phyloP scores from a whole-genome alignment of 2,888 invertebrate genomes.

The Cryptophagus acutangulus region DNA sequence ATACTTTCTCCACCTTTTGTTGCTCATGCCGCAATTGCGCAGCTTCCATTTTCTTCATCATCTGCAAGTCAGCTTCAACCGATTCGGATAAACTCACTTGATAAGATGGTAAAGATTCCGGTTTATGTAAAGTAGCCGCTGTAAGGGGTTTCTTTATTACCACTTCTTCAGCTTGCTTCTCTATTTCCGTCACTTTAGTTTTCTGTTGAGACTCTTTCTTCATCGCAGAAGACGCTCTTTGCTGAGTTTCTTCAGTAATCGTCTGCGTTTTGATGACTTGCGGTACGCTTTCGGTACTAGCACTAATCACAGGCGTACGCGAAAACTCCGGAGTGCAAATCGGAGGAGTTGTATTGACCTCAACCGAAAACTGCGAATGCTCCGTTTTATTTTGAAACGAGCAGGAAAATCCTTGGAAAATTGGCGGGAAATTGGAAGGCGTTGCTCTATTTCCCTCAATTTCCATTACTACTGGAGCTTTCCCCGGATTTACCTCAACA shows the following conservation, averaged over 20 bases:
- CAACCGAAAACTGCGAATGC: constrained; percentile 36
- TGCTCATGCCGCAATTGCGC: constrained; percentile 27
- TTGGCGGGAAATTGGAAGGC: constrained; percentile 26
- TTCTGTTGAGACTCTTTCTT: constrained; percentile 16
- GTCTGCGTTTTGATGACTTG: constrained; percentile 22
- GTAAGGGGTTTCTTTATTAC: constrained; percentile 36
- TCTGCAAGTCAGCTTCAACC: constrained; percentile 35
- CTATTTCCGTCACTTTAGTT: constrained; percentile 15
- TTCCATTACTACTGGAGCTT: constrained; percentile 13
- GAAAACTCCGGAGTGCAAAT: constrained; percentile 28
- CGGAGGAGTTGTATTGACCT: constrained; percentile 36
- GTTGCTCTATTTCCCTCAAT: constrained; percentile 15
- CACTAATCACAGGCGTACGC: constrained; percentile 20
- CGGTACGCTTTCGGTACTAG: constrained; percentile 28
- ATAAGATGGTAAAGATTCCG: constrained; percentile 60
- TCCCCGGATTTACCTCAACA: constrained; percentile 14
- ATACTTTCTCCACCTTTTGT: constrained; percentile 10
- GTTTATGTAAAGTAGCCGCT: constrained; percentile 51
- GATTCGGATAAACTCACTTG: constrained; percentile 54
- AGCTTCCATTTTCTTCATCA: constrained; percentile 32
- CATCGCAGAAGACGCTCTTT: constrained; percentile 21
- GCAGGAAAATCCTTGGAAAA: constrained; percentile 38
- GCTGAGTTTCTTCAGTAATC: constrained; percentile 30
- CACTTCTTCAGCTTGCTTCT: constrained; percentile 36
- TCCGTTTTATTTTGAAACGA: constrained; percentile 39